These are phyloP conservation scores for Lithophane leautieri DNA, from an alignment of 2,888 invertebrate species.

Conservation along the genomic window DNA sequence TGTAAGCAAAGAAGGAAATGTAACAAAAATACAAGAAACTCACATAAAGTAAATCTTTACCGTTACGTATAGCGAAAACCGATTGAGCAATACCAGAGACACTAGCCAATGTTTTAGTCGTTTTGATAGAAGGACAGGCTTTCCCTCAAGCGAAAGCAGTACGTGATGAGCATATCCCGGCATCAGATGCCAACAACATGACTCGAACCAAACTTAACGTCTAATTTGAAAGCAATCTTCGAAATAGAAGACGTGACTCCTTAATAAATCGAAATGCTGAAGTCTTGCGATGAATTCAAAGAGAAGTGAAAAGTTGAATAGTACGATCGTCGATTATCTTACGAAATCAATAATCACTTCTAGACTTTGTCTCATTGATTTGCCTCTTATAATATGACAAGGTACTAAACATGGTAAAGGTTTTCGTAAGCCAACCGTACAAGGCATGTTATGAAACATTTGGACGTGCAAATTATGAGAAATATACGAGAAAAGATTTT, in stretches of 20 bases:
- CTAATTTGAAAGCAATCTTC: constrained; percentile 76
- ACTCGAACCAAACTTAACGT: constrained; percentile 63
- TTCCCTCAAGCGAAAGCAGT: constrained; percentile 80
- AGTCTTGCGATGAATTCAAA: constrained; percentile 53
- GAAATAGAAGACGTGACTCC: constrained; percentile 77
- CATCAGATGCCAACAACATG: constrained; percentile 59
- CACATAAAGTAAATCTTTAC: constrained; percentile 46
- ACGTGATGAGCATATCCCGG: constrained; percentile 82
- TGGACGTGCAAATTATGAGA: constrained; percentile 10
- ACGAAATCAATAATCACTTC: background rate
- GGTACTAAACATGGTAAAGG: background rate
- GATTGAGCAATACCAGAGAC: constrained; percentile 46
- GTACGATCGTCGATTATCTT: background rate
- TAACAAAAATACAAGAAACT: constrained; percentile 22
- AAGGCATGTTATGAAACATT: constrained; percentile 26
- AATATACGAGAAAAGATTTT: background rate
- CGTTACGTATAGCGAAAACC: constrained; percentile 34
- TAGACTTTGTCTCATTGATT: background rate
- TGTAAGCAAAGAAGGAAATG: background rate
- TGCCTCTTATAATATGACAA: background rate
- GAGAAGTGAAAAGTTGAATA: constrained; percentile 59
- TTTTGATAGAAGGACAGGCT: constrained; percentile 65
- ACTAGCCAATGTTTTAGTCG: constrained; percentile 54
- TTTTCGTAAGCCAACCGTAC: background rate
- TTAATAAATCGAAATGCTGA: constrained; percentile 67